Evolutionary conservation across 2,797 vertebrate species (phyloP).

Genomic region (Silurus aristotelis): DNA sequence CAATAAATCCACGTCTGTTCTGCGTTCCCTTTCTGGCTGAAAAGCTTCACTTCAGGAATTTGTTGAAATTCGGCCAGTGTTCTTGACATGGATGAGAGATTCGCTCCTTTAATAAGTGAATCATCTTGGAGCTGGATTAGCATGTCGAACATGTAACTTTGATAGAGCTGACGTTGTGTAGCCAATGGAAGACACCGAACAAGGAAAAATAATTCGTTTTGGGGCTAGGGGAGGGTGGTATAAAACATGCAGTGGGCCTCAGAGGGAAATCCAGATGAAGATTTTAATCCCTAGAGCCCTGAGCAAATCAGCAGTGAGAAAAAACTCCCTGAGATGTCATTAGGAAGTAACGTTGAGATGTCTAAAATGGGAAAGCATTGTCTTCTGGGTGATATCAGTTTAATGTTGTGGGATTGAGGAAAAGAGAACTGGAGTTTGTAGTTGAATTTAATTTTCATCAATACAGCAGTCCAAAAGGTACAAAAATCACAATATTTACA

Average conservation of each 20-base stretch:
- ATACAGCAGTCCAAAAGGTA: neutral
- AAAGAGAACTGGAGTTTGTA: neutral
- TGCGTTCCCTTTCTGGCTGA: conserved; percentile 14
- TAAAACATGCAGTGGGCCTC: neutral
- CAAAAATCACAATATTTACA: neutral
- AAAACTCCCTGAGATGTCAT: neutral
- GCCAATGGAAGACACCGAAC: neutral
- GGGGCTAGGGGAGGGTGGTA: too few relatives aligned
- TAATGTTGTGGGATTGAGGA: neutral
- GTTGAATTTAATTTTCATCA: neutral
- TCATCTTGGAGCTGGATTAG: conserved; percentile 58
- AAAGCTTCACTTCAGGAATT: conserved; percentile 54
- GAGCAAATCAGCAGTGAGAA: neutral
- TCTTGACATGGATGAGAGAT: conserved; percentile 64
- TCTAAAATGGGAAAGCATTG: neutral
- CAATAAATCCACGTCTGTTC: conserved; percentile 15
- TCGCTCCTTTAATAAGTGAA: conserved; percentile 66
- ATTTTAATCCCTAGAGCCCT: neutral
- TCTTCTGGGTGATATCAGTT: neutral
- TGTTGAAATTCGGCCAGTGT: conserved; percentile 66
- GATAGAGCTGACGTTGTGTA: conserved; percentile 26
- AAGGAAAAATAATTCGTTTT: neutral
- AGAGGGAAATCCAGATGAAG: neutral
- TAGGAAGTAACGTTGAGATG: neutral
- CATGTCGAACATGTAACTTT: conserved; percentile 6